These are phyloP conservation scores for Labrus mixtus DNA, from an alignment of 2,113 vertebrate species.

Conservation along the genomic window DNA sequence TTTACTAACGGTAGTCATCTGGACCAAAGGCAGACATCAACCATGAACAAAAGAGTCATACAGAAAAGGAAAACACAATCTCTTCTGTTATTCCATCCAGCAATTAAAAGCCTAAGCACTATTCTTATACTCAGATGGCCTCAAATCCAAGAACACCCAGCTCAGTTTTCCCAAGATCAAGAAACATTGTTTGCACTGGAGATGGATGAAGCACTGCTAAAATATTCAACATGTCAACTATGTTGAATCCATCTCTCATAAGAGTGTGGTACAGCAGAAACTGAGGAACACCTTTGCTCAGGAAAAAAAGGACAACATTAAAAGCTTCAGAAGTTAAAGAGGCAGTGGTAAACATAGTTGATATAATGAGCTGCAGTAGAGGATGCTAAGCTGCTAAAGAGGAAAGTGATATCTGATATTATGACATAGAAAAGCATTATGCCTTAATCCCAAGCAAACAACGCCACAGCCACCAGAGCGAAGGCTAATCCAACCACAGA, in stretches of 20 bases:
- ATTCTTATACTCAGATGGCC: not conserved
- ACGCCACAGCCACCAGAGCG: constrained; percentile 59
- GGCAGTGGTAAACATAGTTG: not conserved
- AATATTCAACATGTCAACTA: constrained; percentile 67
- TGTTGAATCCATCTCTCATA: constrained; percentile 70
- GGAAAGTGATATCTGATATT: not conserved
- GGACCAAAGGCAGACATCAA: constrained; percentile 27
- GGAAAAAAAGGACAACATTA: not conserved
- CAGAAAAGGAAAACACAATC: constrained; percentile 22
- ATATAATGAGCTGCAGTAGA: constrained; percentile 10
- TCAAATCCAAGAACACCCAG: constrained; percentile 14
- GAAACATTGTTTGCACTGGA: constrained; percentile 37
- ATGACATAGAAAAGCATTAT: constrained; percentile 39
- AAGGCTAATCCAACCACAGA: constrained; percentile 42
- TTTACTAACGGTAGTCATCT: constrained; percentile 19
- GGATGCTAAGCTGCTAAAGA: constrained; percentile 21
- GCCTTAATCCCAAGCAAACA: constrained; percentile 48
- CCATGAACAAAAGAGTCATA: constrained; percentile 45
- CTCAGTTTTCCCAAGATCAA: constrained; percentile 22
- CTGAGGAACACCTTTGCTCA: constrained; percentile 27
- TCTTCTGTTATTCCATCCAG: constrained; percentile 8
- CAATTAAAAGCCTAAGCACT: not conserved
- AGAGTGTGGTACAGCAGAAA: constrained; percentile 31
- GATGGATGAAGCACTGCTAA: constrained; percentile 63
- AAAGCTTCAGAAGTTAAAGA: constrained; percentile 9